These are phyloP conservation scores for Urechis unicinctus DNA, from an alignment of 2,888 invertebrate genomes.

Conservation along the genomic window DNA sequence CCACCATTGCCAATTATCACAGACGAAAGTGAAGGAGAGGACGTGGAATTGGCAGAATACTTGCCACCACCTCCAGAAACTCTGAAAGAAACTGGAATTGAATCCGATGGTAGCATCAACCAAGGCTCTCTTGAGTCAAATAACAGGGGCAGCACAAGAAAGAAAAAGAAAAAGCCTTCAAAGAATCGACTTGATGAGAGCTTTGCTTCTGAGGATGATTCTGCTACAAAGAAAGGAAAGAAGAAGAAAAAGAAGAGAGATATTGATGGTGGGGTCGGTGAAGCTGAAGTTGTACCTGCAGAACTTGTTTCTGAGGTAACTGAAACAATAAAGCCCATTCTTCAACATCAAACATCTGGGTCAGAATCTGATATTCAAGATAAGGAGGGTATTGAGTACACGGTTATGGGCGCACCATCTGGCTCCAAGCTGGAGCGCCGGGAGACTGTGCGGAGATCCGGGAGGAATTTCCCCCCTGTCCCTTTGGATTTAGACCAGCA, in stretches of 20 bases:
- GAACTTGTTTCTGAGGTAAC: neutral
- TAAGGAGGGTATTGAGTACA: neutral
- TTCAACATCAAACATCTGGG: neutral
- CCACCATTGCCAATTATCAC: no score
- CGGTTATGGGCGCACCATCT: conserved; percentile 6
- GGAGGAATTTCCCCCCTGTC: neutral
- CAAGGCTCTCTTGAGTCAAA: no score
- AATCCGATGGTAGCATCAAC: no score
- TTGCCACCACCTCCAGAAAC: no score
- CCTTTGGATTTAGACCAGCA: neutral
- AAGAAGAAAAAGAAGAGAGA: conserved; percentile 6
- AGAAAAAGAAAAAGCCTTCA: conserved; percentile 4
- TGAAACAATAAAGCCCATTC: no score
- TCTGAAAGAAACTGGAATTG: no score
- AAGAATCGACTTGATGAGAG: neutral
- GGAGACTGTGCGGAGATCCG: conserved; percentile 9
- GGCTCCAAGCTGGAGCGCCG: conserved; percentile 7
- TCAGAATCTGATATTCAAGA: neutral
- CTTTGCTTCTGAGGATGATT: neutral
- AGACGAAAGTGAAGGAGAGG: no score
- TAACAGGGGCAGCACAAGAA: neutral
- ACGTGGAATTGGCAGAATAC: no score
- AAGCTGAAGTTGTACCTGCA: neutral
- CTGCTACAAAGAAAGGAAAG: conserved; percentile 1
- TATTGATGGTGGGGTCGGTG: neutral